These are phyloP conservation scores for Chiropotes sagulatus DNA, from an alignment of 2,797 vertebrate species.

Conservation along the genomic window DNA sequence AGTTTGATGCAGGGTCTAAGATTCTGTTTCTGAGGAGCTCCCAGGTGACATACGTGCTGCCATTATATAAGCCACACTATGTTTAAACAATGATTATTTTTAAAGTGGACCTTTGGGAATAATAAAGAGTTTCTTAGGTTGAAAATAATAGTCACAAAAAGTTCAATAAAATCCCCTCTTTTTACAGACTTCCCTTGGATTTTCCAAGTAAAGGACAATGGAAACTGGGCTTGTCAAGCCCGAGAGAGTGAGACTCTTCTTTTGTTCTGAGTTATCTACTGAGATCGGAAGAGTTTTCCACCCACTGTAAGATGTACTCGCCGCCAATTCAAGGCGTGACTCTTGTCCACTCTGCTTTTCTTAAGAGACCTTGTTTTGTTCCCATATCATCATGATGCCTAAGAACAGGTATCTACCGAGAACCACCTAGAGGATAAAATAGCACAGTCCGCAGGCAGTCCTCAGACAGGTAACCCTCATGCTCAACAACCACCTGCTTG, in stretches of 20 bases:
- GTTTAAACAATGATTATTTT: not conserved
- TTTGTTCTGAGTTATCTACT: not conserved
- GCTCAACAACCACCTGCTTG: not conserved
- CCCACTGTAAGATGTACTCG: rapidly evolving
- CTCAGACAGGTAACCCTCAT: not conserved
- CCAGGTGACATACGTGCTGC: not conserved
- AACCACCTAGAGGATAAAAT: not conserved
- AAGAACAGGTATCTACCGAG: not conserved
- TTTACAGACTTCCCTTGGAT: not conserved
- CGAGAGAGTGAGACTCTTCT: not conserved
- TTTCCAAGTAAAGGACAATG: not conserved
- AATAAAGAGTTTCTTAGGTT: not conserved
- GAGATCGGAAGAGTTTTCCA: not conserved
- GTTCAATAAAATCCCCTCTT: not conserved
- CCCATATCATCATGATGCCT: not conserved
- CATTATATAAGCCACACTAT: not conserved
- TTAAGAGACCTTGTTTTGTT: not conserved
- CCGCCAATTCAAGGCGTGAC: not conserved
- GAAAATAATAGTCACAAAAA: not conserved
- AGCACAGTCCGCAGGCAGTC: not conserved
- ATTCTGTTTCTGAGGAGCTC: not conserved
- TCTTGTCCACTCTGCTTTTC: not conserved
- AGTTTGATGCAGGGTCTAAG: not conserved
- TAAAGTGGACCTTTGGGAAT: not conserved
- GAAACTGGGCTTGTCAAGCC: too few species aligned